Evolutionary conservation across 35 echinoderm and acorn worm genomes (phyloP).

Genomic region (Ophioderma brevispina): DNA sequence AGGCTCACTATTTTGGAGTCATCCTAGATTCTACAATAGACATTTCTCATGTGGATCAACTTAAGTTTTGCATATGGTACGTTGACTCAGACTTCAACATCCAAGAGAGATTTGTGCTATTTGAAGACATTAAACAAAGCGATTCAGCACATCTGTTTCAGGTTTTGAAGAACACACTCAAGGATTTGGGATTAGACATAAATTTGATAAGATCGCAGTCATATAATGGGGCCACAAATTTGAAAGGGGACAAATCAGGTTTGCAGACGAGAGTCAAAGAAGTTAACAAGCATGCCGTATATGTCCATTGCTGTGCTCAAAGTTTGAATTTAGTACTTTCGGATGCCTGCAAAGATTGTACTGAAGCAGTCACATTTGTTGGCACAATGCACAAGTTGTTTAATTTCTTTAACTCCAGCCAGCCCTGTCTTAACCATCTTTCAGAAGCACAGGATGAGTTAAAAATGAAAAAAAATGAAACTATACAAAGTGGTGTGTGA

Average conservation of each 20-base stretch:
- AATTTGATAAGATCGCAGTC: constrained; percentile 10
- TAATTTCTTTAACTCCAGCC: neutral
- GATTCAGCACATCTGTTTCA: neutral
- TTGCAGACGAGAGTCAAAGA: constrained; percentile 14
- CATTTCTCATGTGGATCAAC: constrained; percentile 31
- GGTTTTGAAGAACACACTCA: neutral
- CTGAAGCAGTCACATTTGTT: neutral
- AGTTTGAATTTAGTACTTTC: constrained; percentile 25
- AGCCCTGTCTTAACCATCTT: neutral
- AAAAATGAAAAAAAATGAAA: neutral
- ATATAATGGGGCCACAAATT: constrained; percentile 23
- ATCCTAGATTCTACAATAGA: constrained; percentile 14
- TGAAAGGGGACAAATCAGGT: constrained; percentile 5
- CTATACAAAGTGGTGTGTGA: neutral
- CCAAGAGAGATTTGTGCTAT: neutral
- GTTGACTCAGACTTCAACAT: neutral
- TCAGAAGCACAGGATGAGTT: neutral
- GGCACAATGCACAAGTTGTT: neutral
- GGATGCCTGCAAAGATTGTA: constrained; percentile 16
- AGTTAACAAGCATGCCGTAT: neutral
- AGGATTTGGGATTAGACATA: constrained; percentile 3
- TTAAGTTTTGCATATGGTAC: constrained; percentile 17
- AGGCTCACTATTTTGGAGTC: constrained; percentile 19
- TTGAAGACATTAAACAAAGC: neutral
- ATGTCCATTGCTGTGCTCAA: constrained; percentile 32